Percentiles rank a stretch among this genome's conserved stretches.
These are phyloP conservation scores for Platypus cylindrus DNA, from an alignment of 2,888 invertebrate genomes.

Conservation along the genomic window DNA sequence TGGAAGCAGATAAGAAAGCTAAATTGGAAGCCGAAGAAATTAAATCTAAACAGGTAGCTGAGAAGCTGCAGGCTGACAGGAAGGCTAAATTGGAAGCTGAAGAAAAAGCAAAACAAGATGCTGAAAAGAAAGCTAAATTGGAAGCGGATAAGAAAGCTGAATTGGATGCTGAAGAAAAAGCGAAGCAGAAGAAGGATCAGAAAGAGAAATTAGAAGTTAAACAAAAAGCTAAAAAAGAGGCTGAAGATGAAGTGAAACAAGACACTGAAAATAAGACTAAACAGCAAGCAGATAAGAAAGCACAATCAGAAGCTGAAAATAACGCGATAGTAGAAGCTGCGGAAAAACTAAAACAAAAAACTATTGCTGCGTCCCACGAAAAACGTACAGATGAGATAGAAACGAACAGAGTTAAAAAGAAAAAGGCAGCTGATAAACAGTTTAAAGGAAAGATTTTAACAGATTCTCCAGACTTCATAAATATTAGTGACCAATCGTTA, in stretches of 20 bases:
- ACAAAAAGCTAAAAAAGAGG: conserved; percentile 12
- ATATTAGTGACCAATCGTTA: no score
- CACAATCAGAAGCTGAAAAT: conserved; percentile 15
- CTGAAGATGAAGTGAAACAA: conserved; percentile 13
- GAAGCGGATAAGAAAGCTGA: conserved; percentile 5
- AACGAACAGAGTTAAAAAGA: conserved; percentile 3
- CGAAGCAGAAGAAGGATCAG: conserved; percentile 9
- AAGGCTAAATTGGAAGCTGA: conserved; percentile 9
- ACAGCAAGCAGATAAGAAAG: conserved; percentile 15
- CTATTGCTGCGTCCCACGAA: conserved; percentile 8
- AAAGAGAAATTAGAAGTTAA: conserved; percentile 3
- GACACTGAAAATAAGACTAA: conserved; percentile 16
- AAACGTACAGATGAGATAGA: conserved; percentile 11
- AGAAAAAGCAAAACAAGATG: conserved; percentile 2
- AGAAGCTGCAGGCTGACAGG: conserved; percentile 5
- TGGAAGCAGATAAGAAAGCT: conserved; percentile 11
- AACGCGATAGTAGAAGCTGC: conserved; percentile 10
- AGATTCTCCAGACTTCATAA: no score
- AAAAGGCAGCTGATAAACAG: conserved; percentile 5
- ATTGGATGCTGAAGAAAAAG: conserved; percentile 14
- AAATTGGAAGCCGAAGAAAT: conserved; percentile 10
- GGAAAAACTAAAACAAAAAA: conserved; percentile 9
- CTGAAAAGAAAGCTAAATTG: conserved; percentile 15
- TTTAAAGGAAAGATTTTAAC: no score
- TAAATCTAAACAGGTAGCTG: conserved; percentile 10